Evolutionary conservation across 2,113 vertebrate genomes (phyloP), one percentile per base, ranked within the genome.

Genomic region (Gulo gulo): DNA sequence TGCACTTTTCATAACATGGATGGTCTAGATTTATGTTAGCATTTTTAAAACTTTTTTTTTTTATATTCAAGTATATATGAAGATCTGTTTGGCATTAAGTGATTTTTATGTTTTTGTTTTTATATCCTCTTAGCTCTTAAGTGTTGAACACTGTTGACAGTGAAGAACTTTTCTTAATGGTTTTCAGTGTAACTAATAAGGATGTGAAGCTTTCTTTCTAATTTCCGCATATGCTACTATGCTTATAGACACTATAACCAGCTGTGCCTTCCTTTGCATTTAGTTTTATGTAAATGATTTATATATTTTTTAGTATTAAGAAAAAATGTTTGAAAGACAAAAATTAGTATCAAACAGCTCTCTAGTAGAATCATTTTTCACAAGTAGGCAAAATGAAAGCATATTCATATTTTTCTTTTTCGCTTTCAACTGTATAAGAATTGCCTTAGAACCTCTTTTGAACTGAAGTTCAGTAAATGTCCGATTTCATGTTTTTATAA

Each of bases 261-360:
- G 99, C 99, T 99, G 99, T 99, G 99, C 99, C 99, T 99, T 99
- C 98, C 98, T 99, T 99, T 99, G 98, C 99, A 99, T 97, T 98
- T 98, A 99, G 99, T 98, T 97, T 98, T 98, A 98, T 99, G 98
- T 99, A 99, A 99, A 99, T 99, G 99, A 99, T 99, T 99, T 99
- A 98, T 99, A 98, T 99, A 99, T 99, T 99, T 99, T 99, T 98
- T 98, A 99, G 99, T 99, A 99, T 99, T 98, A 99, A 98, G 98
- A 98, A 76, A 97, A 98, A 98, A 98, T 95, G 98, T 98, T 98
- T 98, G 98, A 98, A 99, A 98, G 99, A 99, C 95, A 97, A 97
- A 97, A 98, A 96, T 96, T 98, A 99, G 99, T 98, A 98, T 98
- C 98, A 99, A 99, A 99, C 98, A 98, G 97, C 98, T 99, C 99